Evolutionary conservation across 1,140 invertebrate species (phyloP).

Genomic region (Diachasma alloeum): DNA sequence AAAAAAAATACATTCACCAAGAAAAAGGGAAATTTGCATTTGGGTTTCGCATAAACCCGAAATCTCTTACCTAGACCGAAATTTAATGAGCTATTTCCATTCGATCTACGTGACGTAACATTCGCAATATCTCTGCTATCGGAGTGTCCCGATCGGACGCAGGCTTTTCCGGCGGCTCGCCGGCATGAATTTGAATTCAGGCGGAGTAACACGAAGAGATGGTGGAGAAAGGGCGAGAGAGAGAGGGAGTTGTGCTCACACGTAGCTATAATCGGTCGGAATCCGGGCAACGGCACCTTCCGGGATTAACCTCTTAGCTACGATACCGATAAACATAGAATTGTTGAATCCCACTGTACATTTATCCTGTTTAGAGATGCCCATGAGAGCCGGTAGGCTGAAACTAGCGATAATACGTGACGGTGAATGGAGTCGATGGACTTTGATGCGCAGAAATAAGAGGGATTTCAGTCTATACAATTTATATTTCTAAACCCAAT

Average conservation of each 20-base stretch:
- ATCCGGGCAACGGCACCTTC: background rate
- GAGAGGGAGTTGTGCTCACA: background rate
- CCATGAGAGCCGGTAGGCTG: background rate
- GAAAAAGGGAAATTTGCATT: background rate
- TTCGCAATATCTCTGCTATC: background rate
- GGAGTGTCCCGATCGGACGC: background rate
- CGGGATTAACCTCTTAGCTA: background rate
- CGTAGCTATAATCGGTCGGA: background rate
- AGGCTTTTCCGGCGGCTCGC: background rate
- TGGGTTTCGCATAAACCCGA: background rate
- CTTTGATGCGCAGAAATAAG: background rate
- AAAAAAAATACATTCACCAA: background rate
- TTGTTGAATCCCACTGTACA: background rate
- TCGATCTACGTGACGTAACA: background rate
- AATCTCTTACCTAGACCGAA: background rate
- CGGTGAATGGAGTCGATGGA: background rate
- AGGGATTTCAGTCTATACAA: too few species aligned
- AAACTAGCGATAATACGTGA: background rate
- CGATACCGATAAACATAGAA: background rate
- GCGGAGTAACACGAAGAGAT: background rate
- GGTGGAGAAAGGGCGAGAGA: background rate
- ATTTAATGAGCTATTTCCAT: background rate
- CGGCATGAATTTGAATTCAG: background rate
- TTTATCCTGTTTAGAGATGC: background rate
- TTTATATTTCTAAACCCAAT: too few species aligned